A percentile compares a stretch with the other conserved stretches of the same genome.
These are phyloP conservation scores for Ooceraea biroi DNA, from an alignment of 1,140 invertebrate species.

Conservation along the genomic window DNA sequence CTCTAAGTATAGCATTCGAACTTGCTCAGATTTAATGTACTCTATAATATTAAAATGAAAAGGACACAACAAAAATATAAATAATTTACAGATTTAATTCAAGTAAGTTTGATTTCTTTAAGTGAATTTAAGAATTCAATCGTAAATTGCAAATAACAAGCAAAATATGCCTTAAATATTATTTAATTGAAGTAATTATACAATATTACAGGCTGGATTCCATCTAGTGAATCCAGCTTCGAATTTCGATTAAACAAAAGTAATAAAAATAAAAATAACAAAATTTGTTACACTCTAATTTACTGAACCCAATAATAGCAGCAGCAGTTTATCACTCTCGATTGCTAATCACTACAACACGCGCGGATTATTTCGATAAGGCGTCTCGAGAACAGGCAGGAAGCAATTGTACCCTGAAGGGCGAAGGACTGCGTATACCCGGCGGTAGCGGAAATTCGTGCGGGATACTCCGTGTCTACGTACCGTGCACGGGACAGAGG, in stretches of 20 bases:
- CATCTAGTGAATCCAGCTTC: not conserved
- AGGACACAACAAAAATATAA: conserved; percentile 5
- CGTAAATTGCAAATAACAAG: not conserved
- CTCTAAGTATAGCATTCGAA: not conserved
- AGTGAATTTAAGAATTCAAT: not conserved
- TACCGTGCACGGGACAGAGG: conserved; percentile 87
- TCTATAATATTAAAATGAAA: conserved; percentile 2
- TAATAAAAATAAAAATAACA: not conserved
- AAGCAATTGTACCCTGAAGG: conserved; percentile 11
- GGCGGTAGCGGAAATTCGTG: conserved; percentile 32
- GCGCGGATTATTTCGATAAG: not conserved
- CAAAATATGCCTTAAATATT: not conserved
- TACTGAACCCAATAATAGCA: conserved; percentile 24
- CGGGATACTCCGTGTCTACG: conserved; percentile 73
- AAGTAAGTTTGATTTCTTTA: not conserved
- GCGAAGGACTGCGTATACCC: not conserved
- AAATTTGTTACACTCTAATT: conserved; percentile 23
- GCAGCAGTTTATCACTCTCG: conserved; percentile 36
- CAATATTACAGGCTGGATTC: not conserved
- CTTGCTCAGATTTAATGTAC: not conserved
- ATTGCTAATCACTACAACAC: conserved; percentile 31
- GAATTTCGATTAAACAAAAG: conserved; percentile 13
- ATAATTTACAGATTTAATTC: not conserved
- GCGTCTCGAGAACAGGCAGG: not conserved
- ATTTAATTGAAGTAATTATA: not conserved